These are phyloP conservation scores for Netelia inedita DNA, from an alignment of 2,888 invertebrate genomes.

Conservation along the genomic window DNA sequence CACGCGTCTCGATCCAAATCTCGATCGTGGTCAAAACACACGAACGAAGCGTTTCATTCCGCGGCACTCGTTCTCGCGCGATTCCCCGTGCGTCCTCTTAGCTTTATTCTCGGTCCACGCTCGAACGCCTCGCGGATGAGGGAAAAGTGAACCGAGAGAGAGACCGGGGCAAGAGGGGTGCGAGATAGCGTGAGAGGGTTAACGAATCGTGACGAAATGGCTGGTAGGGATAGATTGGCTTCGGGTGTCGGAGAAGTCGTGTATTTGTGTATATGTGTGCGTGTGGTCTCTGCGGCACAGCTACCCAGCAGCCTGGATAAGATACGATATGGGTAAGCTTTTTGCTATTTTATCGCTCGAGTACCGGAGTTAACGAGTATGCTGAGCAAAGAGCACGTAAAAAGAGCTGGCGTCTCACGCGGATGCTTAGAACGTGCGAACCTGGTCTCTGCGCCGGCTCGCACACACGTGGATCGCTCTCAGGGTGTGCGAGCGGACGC, in stretches of 20 bases:
- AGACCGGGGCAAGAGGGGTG: neutral
- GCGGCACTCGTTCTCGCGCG: neutral
- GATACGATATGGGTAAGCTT: conserved; percentile 62
- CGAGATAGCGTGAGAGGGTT: conserved; percentile 58
- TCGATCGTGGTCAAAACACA: neutral
- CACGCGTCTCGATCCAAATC: neutral
- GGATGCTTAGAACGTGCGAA: conserved; percentile 44
- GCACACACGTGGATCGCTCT: conserved; percentile 3
- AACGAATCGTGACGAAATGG: conserved; percentile 69
- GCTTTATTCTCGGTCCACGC: conserved; percentile 9
- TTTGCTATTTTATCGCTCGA: conserved; percentile 62
- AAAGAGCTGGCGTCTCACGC: conserved; percentile 36
- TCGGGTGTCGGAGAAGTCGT: conserved; percentile 53
- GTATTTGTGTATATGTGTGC: neutral
- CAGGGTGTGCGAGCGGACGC: conserved; percentile 10
- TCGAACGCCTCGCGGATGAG: conserved; percentile 27
- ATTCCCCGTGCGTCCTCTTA: neutral
- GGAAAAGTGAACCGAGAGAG: conserved; percentile 20
- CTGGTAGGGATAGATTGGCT: conserved; percentile 55
- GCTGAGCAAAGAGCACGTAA: conserved; percentile 29
- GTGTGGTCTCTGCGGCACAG: neutral
- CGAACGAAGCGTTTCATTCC: conserved; percentile 7
- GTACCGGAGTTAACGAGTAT: conserved; percentile 62
- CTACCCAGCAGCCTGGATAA: conserved; percentile 43
- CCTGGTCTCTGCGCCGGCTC: conserved; percentile 17